Evolutionary conservation across 2,113 vertebrate species (phyloP).

Genomic region (Leptobrachium leishanense): DNA sequence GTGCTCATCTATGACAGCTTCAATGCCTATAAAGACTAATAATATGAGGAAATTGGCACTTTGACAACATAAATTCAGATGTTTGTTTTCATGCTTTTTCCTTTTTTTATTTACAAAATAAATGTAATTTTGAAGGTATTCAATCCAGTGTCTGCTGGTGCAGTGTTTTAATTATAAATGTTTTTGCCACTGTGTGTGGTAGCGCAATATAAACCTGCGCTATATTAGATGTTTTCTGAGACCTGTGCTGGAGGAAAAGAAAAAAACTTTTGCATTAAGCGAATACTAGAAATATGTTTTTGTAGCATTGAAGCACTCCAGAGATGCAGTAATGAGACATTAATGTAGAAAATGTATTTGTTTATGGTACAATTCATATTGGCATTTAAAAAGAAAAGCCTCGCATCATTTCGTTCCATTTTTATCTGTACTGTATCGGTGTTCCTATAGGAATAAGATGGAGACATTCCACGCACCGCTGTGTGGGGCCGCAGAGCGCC

Average conservation of each 20-base stretch:
- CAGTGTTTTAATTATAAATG: not conserved
- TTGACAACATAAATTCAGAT: too few species aligned
- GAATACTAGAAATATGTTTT: not conserved
- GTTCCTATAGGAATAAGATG: not conserved
- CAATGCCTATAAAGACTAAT: too few species aligned
- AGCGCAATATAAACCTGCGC: not conserved
- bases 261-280: not conserved
- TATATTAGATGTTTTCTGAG: not conserved
- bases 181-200: not conserved
- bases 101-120: not conserved
- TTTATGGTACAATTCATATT: not conserved
- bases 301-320: too few species aligned
- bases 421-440: not conserved
- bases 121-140: not conserved
- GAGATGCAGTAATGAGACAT: too few species aligned
- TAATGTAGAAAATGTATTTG: not conserved
- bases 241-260: not conserved
- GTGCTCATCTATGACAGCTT: too few species aligned
- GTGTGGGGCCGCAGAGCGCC: not conserved
- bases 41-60: too few species aligned
- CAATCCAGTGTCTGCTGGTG: not conserved
- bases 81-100: not conserved
- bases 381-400: not conserved
- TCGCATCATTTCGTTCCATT: not conserved
- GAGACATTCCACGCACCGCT: slow-evolving; percentile 19